A percentile compares a stretch with the other conserved stretches of the same genome.
Conservation (phyloP, 2,888 invertebrate species). For the Melanargia galathea region DNA sequence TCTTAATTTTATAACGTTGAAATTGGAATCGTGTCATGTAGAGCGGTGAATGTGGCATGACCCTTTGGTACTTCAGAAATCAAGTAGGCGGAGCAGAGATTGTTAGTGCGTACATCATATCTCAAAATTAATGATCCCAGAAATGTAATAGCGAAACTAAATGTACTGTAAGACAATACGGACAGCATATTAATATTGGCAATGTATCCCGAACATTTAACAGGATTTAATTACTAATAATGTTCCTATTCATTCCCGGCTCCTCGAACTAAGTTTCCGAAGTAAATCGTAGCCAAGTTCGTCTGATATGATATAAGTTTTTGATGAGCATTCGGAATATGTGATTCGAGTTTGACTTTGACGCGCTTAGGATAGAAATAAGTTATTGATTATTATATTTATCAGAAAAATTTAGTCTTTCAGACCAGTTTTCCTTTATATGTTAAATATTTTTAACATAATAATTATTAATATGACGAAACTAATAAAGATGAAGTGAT, state of each 20-base stretch:
- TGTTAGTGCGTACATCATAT: slow-evolving; percentile 23
- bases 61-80: slow-evolving; percentile 9
- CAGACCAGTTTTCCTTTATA: background rate
- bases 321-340: slow-evolving; percentile 26
- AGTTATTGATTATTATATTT: background rate
- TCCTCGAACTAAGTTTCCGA: slow-evolving; percentile 26
- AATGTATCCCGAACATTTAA: slow-evolving; percentile 25
- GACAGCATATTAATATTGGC: slow-evolving; percentile 28
- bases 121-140: slow-evolving; percentile 33
- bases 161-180: slow-evolving; percentile 34
- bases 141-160: slow-evolving; percentile 31
- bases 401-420: background rate
- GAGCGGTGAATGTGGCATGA: background rate
- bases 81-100: slow-evolving; percentile 12
- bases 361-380: background rate
- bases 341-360: slow-evolving; percentile 21
- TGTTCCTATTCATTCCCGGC: slow-evolving; percentile 27
- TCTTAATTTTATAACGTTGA: too few relatives aligned
- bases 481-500: too few relatives aligned
- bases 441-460: too few relatives aligned
- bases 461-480: too few relatives aligned
- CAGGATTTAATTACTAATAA: slow-evolving; percentile 36
- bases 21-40: background rate
- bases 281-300: slow-evolving; percentile 30
- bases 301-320: slow-evolving; percentile 30